phyloP scores from a whole-genome alignment of 2,888 invertebrate species.

The Drosophila algonquin region DNA sequence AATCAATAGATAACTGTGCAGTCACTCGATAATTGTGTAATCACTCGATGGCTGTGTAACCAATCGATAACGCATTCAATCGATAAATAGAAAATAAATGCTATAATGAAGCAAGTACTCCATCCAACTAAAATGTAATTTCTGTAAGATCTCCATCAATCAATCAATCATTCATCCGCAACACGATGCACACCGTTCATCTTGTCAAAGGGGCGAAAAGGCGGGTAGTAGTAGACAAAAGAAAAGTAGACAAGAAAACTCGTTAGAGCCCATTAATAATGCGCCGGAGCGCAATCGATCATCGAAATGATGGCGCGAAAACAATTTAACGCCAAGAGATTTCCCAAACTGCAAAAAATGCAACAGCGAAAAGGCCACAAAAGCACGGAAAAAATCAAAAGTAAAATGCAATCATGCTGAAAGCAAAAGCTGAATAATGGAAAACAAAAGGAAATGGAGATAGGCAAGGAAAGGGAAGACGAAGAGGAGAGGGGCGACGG shows the following conservation, averaged over 20 bases:
- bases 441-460: constrained; percentile 5
- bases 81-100: background rate
- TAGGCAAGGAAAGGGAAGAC: background rate
- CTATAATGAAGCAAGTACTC: background rate
- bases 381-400: constrained; percentile 25
- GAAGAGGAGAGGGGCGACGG: constrained; percentile 15
- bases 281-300: constrained; percentile 43
- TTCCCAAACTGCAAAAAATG: constrained; percentile 33
- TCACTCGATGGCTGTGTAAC: too few species aligned
- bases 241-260: constrained; percentile 1
- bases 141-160: background rate
- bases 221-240: background rate
- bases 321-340: constrained; percentile 43
- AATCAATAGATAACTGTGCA: too few species aligned
- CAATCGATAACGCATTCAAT: too few species aligned
- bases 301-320: constrained; percentile 36
- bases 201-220: background rate
- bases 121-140: background rate
- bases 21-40: too few species aligned
- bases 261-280: constrained; percentile 34
- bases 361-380: constrained; percentile 2
- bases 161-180: background rate
- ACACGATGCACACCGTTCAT: background rate
- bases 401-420: constrained; percentile 45
- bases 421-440: constrained; percentile 38